Evolutionary conservation across 2,113 vertebrate genomes (phyloP).

Genomic region (Macaca fascicularis): T2T-MFA8v1.1 NC_088388.1:33929501-33930000

Average conservation of each 20-base stretch:
- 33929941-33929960: constrained; percentile 48
- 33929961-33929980: background rate
- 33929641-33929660: background rate
- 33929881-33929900: constrained; percentile 18
- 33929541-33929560: background rate
- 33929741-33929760: background rate
- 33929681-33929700: background rate
- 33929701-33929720: background rate
- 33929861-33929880: constrained; percentile 42
- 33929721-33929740: background rate
- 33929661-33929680: background rate
- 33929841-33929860: constrained; percentile 13
- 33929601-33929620: background rate
- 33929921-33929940: constrained; percentile 33
- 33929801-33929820: background rate
- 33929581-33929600: background rate
- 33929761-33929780: background rate
- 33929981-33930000: constrained; percentile 6
- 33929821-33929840: constrained; percentile 27
- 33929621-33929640: background rate
- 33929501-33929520: constrained; percentile 30
- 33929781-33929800: background rate
- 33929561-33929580: background rate
- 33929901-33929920: constrained; percentile 58
- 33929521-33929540: background rate